These are phyloP conservation scores for Drosophila varians DNA, from an alignment of 1,140 invertebrate species.

Conservation along the genomic window DNA sequence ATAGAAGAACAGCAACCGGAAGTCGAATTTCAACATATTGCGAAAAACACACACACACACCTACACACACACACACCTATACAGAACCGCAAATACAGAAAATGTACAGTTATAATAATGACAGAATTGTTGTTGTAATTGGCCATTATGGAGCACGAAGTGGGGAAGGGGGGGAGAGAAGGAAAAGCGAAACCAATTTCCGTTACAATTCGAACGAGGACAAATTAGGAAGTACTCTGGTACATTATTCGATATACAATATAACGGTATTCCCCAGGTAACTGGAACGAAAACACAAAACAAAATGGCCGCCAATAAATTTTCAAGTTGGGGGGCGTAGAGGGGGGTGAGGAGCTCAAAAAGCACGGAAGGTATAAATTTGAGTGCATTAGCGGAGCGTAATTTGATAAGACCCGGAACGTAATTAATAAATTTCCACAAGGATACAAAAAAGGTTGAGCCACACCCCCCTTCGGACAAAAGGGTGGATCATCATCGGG, in stretches of 20 bases:
- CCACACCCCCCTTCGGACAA: not conserved
- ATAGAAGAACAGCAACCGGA: slow-evolving; percentile 37
- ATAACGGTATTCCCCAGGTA: slow-evolving; percentile 10
- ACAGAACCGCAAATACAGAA: slow-evolving; percentile 13
- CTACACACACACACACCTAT: too few species aligned
- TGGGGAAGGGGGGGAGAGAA: not conserved
- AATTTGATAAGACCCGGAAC: slow-evolving; percentile 81
- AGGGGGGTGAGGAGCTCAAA: slow-evolving; percentile 52
- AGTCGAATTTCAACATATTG: slow-evolving; percentile 72
- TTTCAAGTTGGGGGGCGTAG: not conserved
- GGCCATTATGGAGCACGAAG: slow-evolving; percentile 41
- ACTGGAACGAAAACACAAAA: slow-evolving; percentile 42
- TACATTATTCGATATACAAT: not conserved
- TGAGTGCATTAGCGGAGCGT: slow-evolving; percentile 80
- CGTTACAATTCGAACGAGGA: slow-evolving; percentile 66
- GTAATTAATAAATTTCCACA: slow-evolving; percentile 81
- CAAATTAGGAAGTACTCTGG: slow-evolving; percentile 66
- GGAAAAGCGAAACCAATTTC: slow-evolving; percentile 61
- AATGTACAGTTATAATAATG: slow-evolving; percentile 28
- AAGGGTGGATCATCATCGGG: slow-evolving; percentile 27
- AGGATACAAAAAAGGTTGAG: not conserved
- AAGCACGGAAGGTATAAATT: slow-evolving; percentile 77
- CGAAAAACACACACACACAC: slow-evolving; percentile 45
- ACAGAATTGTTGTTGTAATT: slow-evolving; percentile 47
- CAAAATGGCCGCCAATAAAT: slow-evolving; percentile 80